Percentiles rank a stretch among this genome's conserved stretches.
phyloP scores from a whole-genome alignment of 2,113 vertebrate species.

The cat (Felis catus) region DNA sequence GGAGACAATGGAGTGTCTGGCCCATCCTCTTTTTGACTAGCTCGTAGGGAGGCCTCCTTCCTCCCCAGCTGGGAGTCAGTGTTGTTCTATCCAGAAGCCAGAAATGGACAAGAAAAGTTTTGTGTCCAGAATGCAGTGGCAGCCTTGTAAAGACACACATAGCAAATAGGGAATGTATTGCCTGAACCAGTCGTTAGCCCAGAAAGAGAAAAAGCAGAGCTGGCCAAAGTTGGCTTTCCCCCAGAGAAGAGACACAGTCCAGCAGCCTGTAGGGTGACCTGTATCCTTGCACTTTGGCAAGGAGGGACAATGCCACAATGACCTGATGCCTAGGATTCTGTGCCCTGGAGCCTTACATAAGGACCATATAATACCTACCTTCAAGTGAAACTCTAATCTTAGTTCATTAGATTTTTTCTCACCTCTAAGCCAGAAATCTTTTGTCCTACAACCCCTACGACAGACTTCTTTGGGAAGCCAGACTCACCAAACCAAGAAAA shows the following conservation, averaged over 20 bases:
- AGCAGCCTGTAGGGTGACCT: not conserved
- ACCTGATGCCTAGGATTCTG: not conserved
- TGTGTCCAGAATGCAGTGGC: not conserved
- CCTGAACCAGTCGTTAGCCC: not conserved
- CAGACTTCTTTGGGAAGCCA: not conserved
- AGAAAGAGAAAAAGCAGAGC: not conserved
- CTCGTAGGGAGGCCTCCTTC: not conserved
- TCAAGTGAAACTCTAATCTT: not conserved
- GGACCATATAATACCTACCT: not conserved
- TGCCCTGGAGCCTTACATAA: not conserved
- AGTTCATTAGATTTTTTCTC: not conserved
- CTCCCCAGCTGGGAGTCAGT: not conserved
- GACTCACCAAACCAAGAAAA: not conserved
- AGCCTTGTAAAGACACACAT: not conserved
- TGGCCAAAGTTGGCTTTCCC: not conserved
- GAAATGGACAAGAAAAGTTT: not conserved
- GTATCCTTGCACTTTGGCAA: not conserved
- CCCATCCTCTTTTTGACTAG: not conserved
- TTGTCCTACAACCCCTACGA: not conserved
- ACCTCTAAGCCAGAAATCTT: not conserved
- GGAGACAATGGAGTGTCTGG: not conserved
- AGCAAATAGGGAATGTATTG: fast-evolving
- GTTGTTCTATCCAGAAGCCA: not conserved
- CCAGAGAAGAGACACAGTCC: not conserved
- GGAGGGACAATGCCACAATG: not conserved